Percentiles rank a stretch among this genome's conserved stretches.
phyloP scores from a whole-genome alignment of 2,113 vertebrate genomes.

The Salvator merianae region DNA sequence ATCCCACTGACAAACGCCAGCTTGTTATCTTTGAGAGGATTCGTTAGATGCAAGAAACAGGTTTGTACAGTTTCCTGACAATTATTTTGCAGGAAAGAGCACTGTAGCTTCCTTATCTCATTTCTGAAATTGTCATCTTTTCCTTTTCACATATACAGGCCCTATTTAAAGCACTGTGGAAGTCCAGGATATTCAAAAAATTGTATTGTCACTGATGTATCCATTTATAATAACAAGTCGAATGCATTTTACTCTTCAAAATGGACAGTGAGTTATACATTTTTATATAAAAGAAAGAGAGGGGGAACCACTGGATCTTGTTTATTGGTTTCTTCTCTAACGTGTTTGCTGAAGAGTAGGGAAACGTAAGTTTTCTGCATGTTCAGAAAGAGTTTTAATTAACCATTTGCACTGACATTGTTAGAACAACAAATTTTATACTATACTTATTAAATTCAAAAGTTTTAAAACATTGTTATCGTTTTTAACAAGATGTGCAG shows the following conservation, averaged over 20 bases:
- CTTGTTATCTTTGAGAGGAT: conserved; percentile 41
- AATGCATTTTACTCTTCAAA: background rate
- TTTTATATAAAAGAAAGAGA: conserved; percentile 26
- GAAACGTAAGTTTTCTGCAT: conserved; percentile 25
- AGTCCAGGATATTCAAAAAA: conserved; percentile 12
- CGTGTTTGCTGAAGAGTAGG: background rate
- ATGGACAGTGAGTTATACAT: conserved; percentile 16
- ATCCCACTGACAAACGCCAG: conserved; percentile 22
- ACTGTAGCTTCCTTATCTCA: background rate
- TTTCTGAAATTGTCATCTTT: conserved; percentile 22
- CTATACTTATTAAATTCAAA: conserved; percentile 5
- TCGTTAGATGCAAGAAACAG: conserved; percentile 8
- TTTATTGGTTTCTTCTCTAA: conserved; percentile 42
- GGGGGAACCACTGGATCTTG: background rate
- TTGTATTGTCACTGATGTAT: background rate
- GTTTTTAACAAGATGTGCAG: background rate
- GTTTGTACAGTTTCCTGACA: conserved; percentile 17
- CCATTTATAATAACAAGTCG: background rate
- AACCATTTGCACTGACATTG: conserved; percentile 28
- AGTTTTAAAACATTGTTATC: conserved; percentile 9
- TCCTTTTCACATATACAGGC: background rate
- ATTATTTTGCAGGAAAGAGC: conserved; percentile 2
- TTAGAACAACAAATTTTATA: conserved; percentile 5
- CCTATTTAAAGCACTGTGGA: background rate
- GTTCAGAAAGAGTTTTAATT: conserved; percentile 34